Conservation (phyloP, 2,113 vertebrate species). For the Stercorarius parasiticus region DNA sequence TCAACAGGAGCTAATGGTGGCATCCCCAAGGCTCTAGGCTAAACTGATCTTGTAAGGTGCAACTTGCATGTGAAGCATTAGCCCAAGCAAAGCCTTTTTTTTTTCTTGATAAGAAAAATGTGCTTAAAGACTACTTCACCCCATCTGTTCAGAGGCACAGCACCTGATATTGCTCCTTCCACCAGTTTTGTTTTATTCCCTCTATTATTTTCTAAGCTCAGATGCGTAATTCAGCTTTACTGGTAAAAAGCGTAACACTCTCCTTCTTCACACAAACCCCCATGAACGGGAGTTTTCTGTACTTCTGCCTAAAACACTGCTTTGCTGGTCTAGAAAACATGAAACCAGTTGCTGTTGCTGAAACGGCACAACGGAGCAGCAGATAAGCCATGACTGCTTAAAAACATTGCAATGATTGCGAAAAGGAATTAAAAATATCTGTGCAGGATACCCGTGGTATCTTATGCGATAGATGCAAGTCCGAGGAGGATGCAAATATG, state of each 20-base stretch:
- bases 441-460: neutral
- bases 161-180: neutral
- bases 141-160: neutral
- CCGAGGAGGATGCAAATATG: neutral
- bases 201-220: neutral
- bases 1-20: neutral
- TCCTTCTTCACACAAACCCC: neutral
- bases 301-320: neutral
- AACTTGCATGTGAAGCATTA: neutral
- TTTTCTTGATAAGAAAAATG: neutral
- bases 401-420: neutral
- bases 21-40: neutral
- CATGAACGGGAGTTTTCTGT: neutral
- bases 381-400: neutral
- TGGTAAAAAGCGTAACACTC: neutral
- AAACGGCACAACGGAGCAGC: neutral
- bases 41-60: neutral
- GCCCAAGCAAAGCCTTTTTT: neutral
- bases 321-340: neutral
- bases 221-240: neutral
- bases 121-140: neutral
- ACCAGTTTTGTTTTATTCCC: neutral
- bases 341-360: neutral
- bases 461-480: neutral
- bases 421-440: neutral